Evolutionary conservation across 64 coral and sea anemone genomes (phyloP).

Genomic region (Montipora foliosa): DNA sequence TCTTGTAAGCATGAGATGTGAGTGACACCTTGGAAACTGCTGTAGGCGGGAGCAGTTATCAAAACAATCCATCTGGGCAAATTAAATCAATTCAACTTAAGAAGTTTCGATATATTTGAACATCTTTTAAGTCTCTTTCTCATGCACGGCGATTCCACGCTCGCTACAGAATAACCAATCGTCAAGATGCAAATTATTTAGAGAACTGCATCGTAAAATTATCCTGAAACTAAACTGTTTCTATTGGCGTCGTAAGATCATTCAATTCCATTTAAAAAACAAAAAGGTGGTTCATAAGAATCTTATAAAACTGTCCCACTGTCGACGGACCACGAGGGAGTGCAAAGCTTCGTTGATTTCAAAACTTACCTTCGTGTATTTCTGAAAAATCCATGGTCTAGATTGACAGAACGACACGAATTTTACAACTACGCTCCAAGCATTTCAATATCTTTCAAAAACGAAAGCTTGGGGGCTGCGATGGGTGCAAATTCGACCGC

Average conservation of each 20-base stretch:
- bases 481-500: not conserved
- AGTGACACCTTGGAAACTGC: no score
- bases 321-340: not conserved
- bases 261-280: not conserved
- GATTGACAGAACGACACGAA: not conserved
- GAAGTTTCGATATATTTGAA: no score
- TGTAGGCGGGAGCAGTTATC: no score
- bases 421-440: not conserved
- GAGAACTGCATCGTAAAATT: not conserved
- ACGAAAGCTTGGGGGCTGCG: not conserved
- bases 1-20: no score
- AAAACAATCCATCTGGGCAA: no score
- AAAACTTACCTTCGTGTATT: constrained; percentile 74
- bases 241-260: not conserved
- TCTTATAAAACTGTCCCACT: not conserved
- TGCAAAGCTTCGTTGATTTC: not conserved
- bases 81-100: no score
- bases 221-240: not conserved
- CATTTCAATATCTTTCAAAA: not conserved
- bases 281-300: not conserved
- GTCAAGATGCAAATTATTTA: no score
- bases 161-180: no score
- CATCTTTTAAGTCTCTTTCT: no score
- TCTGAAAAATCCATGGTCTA: constrained; percentile 76
- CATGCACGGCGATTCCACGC: no score